Conservation (phyloP, 2,888 invertebrate species). For the Caenorhabditis angaria region DNA sequence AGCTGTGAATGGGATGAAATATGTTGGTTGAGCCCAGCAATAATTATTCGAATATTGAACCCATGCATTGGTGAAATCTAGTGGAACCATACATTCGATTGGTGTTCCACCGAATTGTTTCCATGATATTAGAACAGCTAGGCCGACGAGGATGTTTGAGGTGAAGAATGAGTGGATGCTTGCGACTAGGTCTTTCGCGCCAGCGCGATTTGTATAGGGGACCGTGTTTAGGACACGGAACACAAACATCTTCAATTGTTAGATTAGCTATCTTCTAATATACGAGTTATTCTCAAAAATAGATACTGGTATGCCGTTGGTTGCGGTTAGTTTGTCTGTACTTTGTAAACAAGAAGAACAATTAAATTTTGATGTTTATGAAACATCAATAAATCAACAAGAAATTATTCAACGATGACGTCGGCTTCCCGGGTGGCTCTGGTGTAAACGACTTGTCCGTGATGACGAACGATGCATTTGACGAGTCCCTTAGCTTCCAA, state of each 20-base stretch:
- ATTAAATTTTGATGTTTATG: constrained; percentile 45
- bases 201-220: constrained; percentile 65
- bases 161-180: constrained; percentile 67
- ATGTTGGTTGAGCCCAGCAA: constrained; percentile 69
- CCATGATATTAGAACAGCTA: constrained; percentile 68
- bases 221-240: constrained; percentile 69
- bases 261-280: background rate
- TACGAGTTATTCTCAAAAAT: too few species aligned
- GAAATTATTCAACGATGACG: constrained; percentile 63
- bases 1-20: constrained; percentile 63
- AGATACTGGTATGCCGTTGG: constrained; percentile 13
- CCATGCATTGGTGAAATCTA: constrained; percentile 61
- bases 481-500: constrained; percentile 75
- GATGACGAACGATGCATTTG: constrained; percentile 71
- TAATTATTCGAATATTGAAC: constrained; percentile 67
- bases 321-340: constrained; percentile 14
- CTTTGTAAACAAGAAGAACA: constrained; percentile 9
- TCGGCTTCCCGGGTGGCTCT: constrained; percentile 71
- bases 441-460: constrained; percentile 69
- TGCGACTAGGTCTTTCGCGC: constrained; percentile 67
- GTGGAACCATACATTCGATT: constrained; percentile 67
- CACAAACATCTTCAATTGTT: constrained; percentile 58
- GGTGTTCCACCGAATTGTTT: constrained; percentile 70
- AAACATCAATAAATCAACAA: constrained; percentile 49
- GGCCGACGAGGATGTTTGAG: constrained; percentile 66